A percentile compares a stretch with the other conserved stretches of the same genome.
Conservation (phyloP, 2,888 invertebrate species). For the Mystacides longicornis region DNA sequence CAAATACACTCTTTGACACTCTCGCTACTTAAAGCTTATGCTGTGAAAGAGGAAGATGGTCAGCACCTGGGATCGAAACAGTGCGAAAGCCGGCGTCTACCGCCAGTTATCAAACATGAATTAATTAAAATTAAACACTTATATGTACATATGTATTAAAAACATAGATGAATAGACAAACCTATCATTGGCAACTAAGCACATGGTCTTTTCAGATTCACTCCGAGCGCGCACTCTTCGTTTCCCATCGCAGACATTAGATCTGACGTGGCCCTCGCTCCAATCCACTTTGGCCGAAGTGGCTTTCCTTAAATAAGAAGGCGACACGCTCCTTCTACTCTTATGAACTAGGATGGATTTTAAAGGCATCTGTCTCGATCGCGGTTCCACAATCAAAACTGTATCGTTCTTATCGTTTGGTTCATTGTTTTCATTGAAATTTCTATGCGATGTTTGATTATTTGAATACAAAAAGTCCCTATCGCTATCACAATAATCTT, state of each 20-base stretch:
- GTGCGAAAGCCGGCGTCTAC: neutral
- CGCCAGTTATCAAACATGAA: neutral
- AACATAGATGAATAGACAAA: constrained; percentile 3
- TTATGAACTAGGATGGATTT: constrained; percentile 22
- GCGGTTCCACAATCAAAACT: constrained; percentile 11
- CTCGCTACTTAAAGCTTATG: too few relatives aligned
- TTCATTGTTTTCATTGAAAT: constrained; percentile 24
- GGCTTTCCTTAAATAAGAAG: constrained; percentile 22
- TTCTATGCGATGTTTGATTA: constrained; percentile 7
- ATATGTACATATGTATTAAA: neutral
- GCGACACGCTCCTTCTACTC: constrained; percentile 24
- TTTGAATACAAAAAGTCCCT: constrained; percentile 1
- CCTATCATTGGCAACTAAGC: constrained; percentile 18
- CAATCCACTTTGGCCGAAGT: constrained; percentile 15
- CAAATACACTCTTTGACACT: too few relatives aligned
- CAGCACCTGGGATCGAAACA: neutral
- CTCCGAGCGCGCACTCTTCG: constrained; percentile 44
- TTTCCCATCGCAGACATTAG: constrained; percentile 34
- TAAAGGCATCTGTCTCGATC: constrained; percentile 17
- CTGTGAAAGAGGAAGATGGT: too few relatives aligned
- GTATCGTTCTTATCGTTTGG: constrained; percentile 20
- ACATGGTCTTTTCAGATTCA: constrained; percentile 41
- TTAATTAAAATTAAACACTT: neutral
- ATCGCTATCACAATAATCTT: constrained; percentile 7
- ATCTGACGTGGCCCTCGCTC: constrained; percentile 10